Evolutionary conservation across 2,888 invertebrate genomes (phyloP).

Genomic region (Aradus depressus): DNA sequence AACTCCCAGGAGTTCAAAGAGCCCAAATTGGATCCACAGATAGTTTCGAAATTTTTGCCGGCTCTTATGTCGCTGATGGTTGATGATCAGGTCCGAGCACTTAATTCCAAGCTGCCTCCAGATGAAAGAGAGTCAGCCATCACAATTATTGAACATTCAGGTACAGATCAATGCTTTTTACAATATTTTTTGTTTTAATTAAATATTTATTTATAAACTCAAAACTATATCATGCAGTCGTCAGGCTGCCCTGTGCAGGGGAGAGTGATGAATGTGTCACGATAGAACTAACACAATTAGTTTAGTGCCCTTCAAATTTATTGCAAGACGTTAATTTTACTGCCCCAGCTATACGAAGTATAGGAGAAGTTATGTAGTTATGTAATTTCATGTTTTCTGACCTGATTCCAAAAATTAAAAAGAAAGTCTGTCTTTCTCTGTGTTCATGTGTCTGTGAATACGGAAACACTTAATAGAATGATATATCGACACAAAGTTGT

Average conservation of each 20-base stretch:
- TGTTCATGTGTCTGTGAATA: too few species aligned
- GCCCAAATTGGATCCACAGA: slow-evolving; percentile 83
- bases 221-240: neutral
- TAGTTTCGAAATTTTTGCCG: slow-evolving; percentile 89
- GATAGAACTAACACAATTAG: too few species aligned
- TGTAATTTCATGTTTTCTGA: too few species aligned
- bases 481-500: too few species aligned
- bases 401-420: too few species aligned
- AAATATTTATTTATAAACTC: neutral
- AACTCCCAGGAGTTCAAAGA: slow-evolving; percentile 88
- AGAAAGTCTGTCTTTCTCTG: neutral
- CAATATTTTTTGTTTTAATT: slow-evolving; percentile 1
- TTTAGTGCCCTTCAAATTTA: neutral
- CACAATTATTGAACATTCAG: slow-evolving; percentile 83
- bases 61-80: slow-evolving; percentile 88
- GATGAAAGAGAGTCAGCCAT: slow-evolving; percentile 89
- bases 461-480: too few species aligned
- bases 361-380: too few species aligned
- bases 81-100: slow-evolving; percentile 45
- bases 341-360: too few species aligned
- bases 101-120: slow-evolving; percentile 77
- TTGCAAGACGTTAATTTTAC: too few species aligned
- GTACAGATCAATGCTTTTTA: slow-evolving; percentile 26
- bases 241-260: too few species aligned
- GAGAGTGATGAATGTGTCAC: too few species aligned